Evolutionary conservation across 2,797 vertebrate genomes (phyloP).

Genomic region (Salarias fasciatus): DNA sequence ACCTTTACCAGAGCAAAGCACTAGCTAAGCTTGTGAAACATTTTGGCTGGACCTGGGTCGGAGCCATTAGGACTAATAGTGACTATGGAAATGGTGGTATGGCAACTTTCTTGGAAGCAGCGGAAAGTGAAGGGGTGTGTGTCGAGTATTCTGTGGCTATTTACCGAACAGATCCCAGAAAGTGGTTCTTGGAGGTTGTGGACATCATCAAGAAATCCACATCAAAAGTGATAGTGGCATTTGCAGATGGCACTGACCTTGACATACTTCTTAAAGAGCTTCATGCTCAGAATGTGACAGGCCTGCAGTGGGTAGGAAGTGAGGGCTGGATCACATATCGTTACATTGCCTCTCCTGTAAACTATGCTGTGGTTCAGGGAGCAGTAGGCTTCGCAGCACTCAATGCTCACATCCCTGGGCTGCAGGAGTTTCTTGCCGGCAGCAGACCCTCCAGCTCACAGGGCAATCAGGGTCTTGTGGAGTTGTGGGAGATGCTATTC

Average conservation of each 20-base stretch:
- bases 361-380: conserved; percentile 80
- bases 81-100: conserved; percentile 85
- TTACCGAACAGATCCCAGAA: conserved; percentile 80
- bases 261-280: conserved; percentile 84
- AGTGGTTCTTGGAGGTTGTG: conserved; percentile 81
- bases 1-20: conserved; percentile 82
- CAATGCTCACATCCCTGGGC: conserved; percentile 78
- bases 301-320: conserved; percentile 85
- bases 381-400: conserved; percentile 82
- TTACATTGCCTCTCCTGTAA: conserved; percentile 72
- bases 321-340: conserved; percentile 86
- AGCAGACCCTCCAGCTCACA: conserved; percentile 71
- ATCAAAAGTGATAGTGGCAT: conserved; percentile 85
- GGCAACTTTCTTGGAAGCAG: conserved; percentile 78
- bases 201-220: conserved; percentile 80
- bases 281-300: conserved; percentile 79
- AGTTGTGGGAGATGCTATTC: conserved; percentile 83
- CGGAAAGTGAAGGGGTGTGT: conserved; percentile 79
- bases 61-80: conserved; percentile 80
- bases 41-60: conserved; percentile 86
- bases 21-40: conserved; percentile 83
- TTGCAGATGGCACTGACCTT: conserved; percentile 82
- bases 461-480: conserved; percentile 78
- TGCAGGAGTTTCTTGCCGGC: conserved; percentile 76
- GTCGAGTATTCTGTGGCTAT: conserved; percentile 84